Evolutionary conservation across 2,888 invertebrate genomes (phyloP), one percentile per base, ranked within the genome.

Genomic region (Morpho deidamia): DNA sequence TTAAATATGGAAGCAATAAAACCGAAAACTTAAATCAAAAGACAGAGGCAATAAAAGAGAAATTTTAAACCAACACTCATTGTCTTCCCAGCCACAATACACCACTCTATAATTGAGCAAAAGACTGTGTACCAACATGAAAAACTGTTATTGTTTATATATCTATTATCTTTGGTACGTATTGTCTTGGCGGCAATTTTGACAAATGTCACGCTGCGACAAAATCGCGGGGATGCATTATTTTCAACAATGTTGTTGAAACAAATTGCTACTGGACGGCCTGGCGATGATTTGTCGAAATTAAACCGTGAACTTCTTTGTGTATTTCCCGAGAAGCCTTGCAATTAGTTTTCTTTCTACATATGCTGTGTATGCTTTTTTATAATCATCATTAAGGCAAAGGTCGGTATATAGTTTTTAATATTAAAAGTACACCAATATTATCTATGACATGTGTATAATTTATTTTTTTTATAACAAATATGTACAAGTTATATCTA

Each of bases 41-140:
- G 63, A 62, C 66, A 68, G 52, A 59, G 54, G 67, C 60, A 63
- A 74, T 80, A 80, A 81, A 83, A 84, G 81, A 84, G 83, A 86
- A 86, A 84, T 79, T 81, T 66, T 58, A 50, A 57, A 63, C 65
- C 66, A 44, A 51, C 33, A 9, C 39, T 39, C 44, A 67, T 61
- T 61, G 59, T 65, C 46, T 56, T 67, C 68, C 64, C 68, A 72
- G 76, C 75, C 75, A 81, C 79, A 81, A 78, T 72, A 68, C 65
- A 64, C 70, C 79, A 83, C 76, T 78, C 85, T 68, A 76, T 85
- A 87, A 88, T 87, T 86, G 87, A 84, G 84, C 86, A 86, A 86
- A 83, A 75, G 81, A 67, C 72, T 78, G 81, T 78, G 68, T 76
- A 68, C 71, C 78, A 78, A 82, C 75, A 78, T 62, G 58, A 53